phyloP scores from a whole-genome alignment of 2,888 invertebrate genomes.

The Limenitis camilla region DNA sequence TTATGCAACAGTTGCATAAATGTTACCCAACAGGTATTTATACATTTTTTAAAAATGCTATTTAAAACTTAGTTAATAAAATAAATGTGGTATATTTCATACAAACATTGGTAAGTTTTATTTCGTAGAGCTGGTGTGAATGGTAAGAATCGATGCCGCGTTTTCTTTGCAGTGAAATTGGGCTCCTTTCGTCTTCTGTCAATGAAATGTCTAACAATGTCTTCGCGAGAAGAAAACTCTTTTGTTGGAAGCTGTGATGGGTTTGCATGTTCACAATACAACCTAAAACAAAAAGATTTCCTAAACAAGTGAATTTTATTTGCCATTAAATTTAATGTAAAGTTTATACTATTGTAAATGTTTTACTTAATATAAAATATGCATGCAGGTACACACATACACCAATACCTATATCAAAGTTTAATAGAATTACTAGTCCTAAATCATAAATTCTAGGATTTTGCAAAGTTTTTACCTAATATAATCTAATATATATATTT shows the following conservation, averaged over 20 bases:
- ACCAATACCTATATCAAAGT: too few relatives aligned
- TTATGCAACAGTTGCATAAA: too few relatives aligned
- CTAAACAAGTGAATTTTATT: not conserved
- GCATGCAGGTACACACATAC: too few relatives aligned
- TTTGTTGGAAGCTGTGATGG: conserved; percentile 23
- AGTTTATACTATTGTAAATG: too few relatives aligned
- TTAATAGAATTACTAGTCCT: too few relatives aligned
- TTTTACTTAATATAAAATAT: too few relatives aligned
- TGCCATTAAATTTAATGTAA: not conserved
- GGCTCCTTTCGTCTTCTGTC: conserved; percentile 52
- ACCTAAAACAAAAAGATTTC: conserved; percentile 38
- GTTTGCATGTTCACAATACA: conserved; percentile 64
- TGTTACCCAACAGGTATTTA: too few relatives aligned
- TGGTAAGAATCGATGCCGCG: conserved; percentile 47
- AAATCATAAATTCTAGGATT: too few relatives aligned
- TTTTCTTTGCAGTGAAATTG: conserved; percentile 49
- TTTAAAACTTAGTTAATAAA: too few relatives aligned
- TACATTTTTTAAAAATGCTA: too few relatives aligned
- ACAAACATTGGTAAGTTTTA: conserved; percentile 60
- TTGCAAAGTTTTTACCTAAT: too few relatives aligned
- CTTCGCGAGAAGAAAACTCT: conserved; percentile 45
- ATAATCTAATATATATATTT: too few relatives aligned
- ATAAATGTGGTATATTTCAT: not conserved
- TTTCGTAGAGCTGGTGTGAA: conserved; percentile 49
- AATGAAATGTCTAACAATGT: conserved; percentile 55